Percentiles rank a stretch among this genome's conserved stretches.
Evolutionary conservation across 2,888 invertebrate genomes (phyloP).

Genomic region (Netelia virgata): DNA sequence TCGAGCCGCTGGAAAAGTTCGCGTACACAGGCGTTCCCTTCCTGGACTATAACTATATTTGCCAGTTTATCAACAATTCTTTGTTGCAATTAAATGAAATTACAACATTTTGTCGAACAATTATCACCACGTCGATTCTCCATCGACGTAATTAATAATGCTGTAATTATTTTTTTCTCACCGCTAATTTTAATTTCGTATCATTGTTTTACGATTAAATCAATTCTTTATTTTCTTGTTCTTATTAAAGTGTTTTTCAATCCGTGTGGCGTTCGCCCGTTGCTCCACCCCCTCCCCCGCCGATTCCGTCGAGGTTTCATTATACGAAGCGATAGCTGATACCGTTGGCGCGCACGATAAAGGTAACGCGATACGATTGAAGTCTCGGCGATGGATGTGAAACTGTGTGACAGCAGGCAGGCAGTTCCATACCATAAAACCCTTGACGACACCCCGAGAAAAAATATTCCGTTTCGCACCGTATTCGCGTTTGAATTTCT

Average conservation of each 20-base stretch:
- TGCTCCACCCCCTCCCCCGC: background rate
- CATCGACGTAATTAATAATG: background rate
- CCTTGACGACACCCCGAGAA: background rate
- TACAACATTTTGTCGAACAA: background rate
- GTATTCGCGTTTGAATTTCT: background rate
- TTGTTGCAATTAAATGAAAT: background rate
- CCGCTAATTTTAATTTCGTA: too few relatives aligned
- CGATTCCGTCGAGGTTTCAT: constrained; percentile 16
- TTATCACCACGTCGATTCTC: background rate
- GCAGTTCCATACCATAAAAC: background rate
- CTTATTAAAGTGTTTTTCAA: background rate
- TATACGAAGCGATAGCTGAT: constrained; percentile 38
- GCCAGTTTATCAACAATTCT: background rate
- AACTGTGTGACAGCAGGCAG: background rate
- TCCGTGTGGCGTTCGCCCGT: background rate
- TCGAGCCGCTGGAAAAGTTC: constrained; percentile 23
- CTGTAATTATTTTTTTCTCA: too few relatives aligned
- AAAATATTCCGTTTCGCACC: background rate
- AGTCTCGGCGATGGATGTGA: constrained; percentile 21
- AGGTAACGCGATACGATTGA: constrained; percentile 58
- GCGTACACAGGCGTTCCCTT: background rate
- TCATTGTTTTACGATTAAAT: too few relatives aligned
- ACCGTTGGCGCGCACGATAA: constrained; percentile 29
- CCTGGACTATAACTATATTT: background rate
- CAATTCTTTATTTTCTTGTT: too few relatives aligned